These are phyloP conservation scores for Encarsia formosa DNA, from an alignment of 2,888 invertebrate species.

Conservation along the genomic window DNA sequence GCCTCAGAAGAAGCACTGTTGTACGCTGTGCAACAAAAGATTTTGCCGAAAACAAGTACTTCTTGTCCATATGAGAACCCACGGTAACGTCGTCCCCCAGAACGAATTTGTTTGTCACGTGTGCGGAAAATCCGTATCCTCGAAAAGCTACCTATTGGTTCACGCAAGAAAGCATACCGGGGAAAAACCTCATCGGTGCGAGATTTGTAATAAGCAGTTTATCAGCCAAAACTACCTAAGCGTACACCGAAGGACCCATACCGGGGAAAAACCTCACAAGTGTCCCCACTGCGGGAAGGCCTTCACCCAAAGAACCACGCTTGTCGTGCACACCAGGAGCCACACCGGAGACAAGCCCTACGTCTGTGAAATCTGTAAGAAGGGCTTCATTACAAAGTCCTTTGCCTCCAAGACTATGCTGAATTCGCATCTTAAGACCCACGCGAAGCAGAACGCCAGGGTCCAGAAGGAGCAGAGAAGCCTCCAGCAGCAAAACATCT, in stretches of 20 bases:
- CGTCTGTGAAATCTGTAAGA: conserved; percentile 45
- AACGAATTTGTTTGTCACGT: conserved; percentile 59
- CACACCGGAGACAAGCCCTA: conserved; percentile 49
- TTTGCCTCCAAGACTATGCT: conserved; percentile 50
- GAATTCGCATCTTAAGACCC: conserved; percentile 48
- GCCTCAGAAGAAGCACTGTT: conserved; percentile 48
- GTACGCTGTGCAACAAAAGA: conserved; percentile 48
- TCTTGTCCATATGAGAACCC: conserved; percentile 48
- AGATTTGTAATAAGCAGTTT: conserved; percentile 48
- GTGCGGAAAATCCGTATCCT: conserved; percentile 61
- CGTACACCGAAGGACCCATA: conserved; percentile 47
- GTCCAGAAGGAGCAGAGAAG: conserved; percentile 30
- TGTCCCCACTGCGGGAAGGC: conserved; percentile 47
- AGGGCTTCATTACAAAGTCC: no score
- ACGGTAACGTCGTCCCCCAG: conserved; percentile 32
- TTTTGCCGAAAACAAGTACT: conserved; percentile 49
- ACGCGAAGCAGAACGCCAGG: conserved; percentile 45
- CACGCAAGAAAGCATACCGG: conserved; percentile 62
- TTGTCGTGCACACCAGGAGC: conserved; percentile 47
- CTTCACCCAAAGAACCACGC: conserved; percentile 48
- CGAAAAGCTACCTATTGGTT: conserved; percentile 60
- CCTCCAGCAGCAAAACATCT: conserved; percentile 16
- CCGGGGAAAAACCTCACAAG: conserved; percentile 48
- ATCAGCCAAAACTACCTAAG: conserved; percentile 49
- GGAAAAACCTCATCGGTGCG: conserved; percentile 61